phyloP scores from a whole-genome alignment of 2,797 vertebrate species.

The Steatocranus sp. region DNA sequence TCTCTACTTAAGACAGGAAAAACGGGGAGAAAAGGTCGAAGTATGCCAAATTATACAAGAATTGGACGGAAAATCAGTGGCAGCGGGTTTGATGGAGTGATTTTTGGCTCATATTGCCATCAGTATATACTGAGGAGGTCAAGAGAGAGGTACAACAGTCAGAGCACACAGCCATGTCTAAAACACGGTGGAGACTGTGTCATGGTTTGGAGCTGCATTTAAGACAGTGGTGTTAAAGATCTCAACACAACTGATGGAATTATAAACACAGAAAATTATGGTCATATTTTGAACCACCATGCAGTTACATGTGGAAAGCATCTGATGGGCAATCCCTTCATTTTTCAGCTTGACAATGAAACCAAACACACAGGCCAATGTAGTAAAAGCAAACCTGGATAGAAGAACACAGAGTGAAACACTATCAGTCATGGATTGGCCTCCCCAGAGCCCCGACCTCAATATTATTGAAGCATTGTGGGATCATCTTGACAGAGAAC shows the following conservation, averaged over 20 bases:
- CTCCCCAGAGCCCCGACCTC: neutral
- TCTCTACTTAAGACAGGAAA: no score
- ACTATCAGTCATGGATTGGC: neutral
- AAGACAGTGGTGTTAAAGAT: neutral
- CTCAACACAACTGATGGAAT: neutral
- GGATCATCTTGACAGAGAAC: neutral
- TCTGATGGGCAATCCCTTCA: neutral
- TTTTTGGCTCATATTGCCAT: neutral
- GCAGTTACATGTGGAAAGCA: neutral
- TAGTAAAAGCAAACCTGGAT: neutral
- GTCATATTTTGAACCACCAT: neutral
- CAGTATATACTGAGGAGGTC: neutral
- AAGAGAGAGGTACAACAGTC: neutral
- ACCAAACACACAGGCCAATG: neutral
- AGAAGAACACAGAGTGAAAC: neutral
- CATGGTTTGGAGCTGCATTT: neutral
- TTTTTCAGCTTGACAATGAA: neutral
- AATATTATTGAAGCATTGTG: neutral
- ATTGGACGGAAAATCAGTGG: neutral
- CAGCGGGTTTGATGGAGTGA: neutral
- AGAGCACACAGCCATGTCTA: neutral
- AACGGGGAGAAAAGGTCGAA: accelerated
- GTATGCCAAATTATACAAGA: accelerated
- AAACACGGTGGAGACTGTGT: neutral
- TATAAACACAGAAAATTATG: neutral